phyloP scores from a whole-genome alignment of 2,888 invertebrate genomes.

The Brachycybe producta region DNA sequence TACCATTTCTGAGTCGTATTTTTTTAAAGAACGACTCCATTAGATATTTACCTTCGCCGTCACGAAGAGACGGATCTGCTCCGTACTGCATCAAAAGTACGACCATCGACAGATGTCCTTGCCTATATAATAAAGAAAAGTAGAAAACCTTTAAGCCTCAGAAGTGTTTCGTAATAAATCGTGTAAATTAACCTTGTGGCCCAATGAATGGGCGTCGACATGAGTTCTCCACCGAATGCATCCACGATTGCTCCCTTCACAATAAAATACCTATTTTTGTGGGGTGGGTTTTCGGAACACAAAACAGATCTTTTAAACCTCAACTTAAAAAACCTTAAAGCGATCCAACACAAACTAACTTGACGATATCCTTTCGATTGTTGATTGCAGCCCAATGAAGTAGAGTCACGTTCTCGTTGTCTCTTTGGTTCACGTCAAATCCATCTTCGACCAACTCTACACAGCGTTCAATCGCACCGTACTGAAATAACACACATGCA shows the following conservation, averaged over 20 bases:
- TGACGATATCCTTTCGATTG: conserved; percentile 83
- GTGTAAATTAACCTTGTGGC: conserved; percentile 54
- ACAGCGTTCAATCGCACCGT: conserved; percentile 61
- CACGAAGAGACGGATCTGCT: conserved; percentile 75
- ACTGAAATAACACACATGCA: conserved; percentile 37
- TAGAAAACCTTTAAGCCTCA: background rate
- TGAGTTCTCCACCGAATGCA: conserved; percentile 87
- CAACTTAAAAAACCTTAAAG: background rate
- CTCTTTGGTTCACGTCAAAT: conserved; percentile 85
- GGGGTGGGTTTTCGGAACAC: background rate
- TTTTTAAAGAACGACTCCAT: no score
- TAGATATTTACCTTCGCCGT: conserved; percentile 73
- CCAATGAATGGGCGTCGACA: conserved; percentile 96
- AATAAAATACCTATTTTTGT: conserved; percentile 52
- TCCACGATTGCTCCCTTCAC: conserved; percentile 78
- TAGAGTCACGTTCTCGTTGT: conserved; percentile 86
- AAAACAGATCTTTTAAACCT: background rate
- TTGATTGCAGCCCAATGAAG: conserved; percentile 99
- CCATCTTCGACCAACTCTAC: conserved; percentile 77
- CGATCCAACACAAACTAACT: conserved; percentile 31
- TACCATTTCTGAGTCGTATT: no score
- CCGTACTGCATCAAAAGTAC: conserved; percentile 65
- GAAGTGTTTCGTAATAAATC: background rate
- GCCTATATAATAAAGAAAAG: conserved; percentile 36
- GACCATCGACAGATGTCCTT: conserved; percentile 74